Conservation (phyloP, 2,797 vertebrate genomes). For the Otus scops region DNA sequence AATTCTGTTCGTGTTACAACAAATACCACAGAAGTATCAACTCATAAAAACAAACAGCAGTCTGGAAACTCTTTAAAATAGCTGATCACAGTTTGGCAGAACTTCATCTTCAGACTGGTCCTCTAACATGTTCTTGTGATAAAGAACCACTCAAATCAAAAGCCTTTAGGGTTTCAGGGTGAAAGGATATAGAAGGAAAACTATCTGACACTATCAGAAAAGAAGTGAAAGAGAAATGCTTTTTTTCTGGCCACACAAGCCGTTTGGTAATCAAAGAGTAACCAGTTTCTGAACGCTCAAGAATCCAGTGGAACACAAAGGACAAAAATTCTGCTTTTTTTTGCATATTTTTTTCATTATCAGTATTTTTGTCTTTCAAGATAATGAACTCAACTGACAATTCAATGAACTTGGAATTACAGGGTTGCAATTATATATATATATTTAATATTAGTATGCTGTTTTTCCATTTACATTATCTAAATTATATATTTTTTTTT, state of each 20-base stretch:
- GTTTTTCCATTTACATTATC: background rate
- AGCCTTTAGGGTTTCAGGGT: background rate
- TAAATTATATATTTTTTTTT: background rate
- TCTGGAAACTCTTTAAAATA: slow-evolving; percentile 47
- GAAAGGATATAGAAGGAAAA: background rate
- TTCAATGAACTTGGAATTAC: slow-evolving; percentile 2
- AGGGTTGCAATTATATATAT: background rate
- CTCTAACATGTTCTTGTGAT: slow-evolving; percentile 34
- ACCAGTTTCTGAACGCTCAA: background rate
- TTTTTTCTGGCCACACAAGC: background rate
- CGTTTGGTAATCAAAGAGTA: background rate
- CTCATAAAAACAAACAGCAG: slow-evolving; percentile 52
- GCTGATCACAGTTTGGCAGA: slow-evolving; percentile 37
- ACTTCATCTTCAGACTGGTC: slow-evolving; percentile 42
- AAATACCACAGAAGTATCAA: slow-evolving; percentile 44
- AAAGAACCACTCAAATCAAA: background rate
- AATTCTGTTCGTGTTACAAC: slow-evolving; percentile 36
- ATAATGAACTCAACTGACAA: background rate
- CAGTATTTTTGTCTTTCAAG: background rate
- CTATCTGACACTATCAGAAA: background rate
- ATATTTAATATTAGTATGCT: background rate
- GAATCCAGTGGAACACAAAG: background rate
- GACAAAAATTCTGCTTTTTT: background rate
- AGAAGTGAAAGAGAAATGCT: background rate
- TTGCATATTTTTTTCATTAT: background rate